Evolutionary conservation across 1,140 invertebrate species (phyloP).

Genomic region (Drosophila busckii): DNA sequence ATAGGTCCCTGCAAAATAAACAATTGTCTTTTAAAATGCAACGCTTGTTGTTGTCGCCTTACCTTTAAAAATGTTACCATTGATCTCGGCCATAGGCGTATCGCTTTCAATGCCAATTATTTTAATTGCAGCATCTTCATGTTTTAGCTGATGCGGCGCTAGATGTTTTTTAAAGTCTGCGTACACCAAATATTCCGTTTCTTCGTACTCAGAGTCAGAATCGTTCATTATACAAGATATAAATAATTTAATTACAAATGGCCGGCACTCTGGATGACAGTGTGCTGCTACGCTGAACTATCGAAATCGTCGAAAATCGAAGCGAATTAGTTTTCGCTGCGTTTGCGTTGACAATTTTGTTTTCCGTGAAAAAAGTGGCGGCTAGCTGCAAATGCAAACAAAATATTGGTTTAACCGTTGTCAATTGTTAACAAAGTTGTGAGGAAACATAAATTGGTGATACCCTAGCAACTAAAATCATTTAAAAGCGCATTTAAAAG

Average conservation of each 20-base stretch:
- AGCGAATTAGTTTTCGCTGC: conserved; percentile 49
- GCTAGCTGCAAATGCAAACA: conserved; percentile 42
- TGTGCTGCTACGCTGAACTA: too few relatives aligned
- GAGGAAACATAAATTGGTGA: background rate
- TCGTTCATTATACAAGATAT: conserved; percentile 59
- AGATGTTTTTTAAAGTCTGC: conserved; percentile 73
- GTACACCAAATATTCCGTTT: conserved; percentile 66
- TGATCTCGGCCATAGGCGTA: conserved; percentile 81
- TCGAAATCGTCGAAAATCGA: conserved; percentile 34
- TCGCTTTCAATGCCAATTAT: conserved; percentile 81
- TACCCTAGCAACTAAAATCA: background rate
- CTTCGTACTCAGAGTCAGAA: conserved; percentile 72
- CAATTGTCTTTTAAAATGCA: background rate
- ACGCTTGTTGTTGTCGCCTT: background rate
- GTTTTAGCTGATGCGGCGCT: conserved; percentile 48
- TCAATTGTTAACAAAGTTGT: background rate
- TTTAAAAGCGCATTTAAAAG: conserved; percentile 1
- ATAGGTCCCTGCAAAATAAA: conserved; percentile 75
- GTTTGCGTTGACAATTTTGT: conserved; percentile 52
- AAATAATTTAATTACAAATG: too few relatives aligned
- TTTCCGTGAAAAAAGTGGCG: conserved; percentile 31
- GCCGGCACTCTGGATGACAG: too few relatives aligned
- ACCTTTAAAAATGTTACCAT: conserved; percentile 80
- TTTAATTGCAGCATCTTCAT: conserved; percentile 60
- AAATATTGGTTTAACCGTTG: conserved; percentile 4